phyloP scores from a whole-genome alignment of 2,113 vertebrate species.

The Nothoprocta perdicaria region DNA sequence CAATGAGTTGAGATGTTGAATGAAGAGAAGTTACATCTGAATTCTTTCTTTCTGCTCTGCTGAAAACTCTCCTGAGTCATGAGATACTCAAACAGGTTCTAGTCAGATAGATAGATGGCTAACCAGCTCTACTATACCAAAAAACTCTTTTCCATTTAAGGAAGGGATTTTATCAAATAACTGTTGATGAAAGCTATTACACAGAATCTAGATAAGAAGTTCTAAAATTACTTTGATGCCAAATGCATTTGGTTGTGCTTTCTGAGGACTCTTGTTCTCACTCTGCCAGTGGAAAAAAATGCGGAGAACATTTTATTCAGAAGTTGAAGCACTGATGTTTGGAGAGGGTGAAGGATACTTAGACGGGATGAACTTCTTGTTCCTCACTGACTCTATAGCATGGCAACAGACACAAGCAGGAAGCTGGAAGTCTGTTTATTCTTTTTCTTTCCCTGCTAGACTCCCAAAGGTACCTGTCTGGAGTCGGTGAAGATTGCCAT shows the following conservation, averaged over 20 bases:
- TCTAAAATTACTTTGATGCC: neutral
- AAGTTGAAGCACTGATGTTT: neutral
- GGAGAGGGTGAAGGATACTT: neutral
- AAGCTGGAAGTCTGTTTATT: neutral
- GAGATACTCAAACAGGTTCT: neutral
- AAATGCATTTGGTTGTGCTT: neutral
- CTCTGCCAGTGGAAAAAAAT: neutral
- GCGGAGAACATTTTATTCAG: neutral
- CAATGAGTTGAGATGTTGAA: neutral
- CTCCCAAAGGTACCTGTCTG: conserved; percentile 76
- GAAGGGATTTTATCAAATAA: neutral
- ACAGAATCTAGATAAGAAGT: neutral
- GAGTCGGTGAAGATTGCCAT: conserved; percentile 88
- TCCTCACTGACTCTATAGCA: neutral
- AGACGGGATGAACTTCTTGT: neutral
- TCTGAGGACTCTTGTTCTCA: neutral
- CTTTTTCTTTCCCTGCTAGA: conserved; percentile 73
- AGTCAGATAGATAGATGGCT: neutral
- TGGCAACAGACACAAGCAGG: neutral
- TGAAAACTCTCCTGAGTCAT: neutral
- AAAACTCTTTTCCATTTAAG: neutral
- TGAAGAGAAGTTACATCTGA: neutral
- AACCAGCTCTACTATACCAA: neutral
- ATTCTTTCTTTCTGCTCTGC: neutral
- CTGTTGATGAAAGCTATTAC: neutral